Base-by-base conservation (phyloP, 2,797 vertebrate species). In the Tinamus major region DNA sequence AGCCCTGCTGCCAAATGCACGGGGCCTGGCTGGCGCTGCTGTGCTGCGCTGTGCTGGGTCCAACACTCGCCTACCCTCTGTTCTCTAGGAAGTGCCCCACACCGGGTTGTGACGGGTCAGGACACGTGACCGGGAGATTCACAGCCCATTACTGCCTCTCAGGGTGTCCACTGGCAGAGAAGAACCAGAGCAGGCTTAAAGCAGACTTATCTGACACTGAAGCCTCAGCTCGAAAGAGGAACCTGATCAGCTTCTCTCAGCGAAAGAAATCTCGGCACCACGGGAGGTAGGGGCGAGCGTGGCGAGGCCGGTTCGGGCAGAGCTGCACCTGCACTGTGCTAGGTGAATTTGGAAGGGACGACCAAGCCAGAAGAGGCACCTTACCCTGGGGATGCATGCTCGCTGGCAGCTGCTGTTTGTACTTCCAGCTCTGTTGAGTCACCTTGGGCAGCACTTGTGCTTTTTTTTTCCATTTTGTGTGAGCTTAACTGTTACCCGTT, bases 81-180 rank as follows among this genome's bases (percentile, higher is more conserved):
- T 86, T 89, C 97, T 92, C 96, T 97, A 99, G 99, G 98, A 99
- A 99, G 97, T 99, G 99, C 97, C 99, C 99, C n/a, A 99, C 99
- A 10, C 99, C 99, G 0, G 99, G 99, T 31, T 99, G 99, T 44
- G 99, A 99, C 1, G 99, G 99, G 53, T 99, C 99, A 27, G 99
- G 99, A 61, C 99, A 99, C 0, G 99, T 99, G 95, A 99, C 99
- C 1, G 99, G 99, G 58, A 98, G 99, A 86, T 99, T 99, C 97
- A 99, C 99, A 0, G 99, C 99, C 37, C 99, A 99, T 97, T 99
- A 99, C 97, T 99, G 99, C 97, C 98, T 99, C 95, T 99, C 99
- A 6, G 99, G 99, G 96, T 99, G 99, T 96, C 99, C 99, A 0
- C 92, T 99, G 97, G 99, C 99, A 9, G 99, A 99, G 97, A 98